Percentiles rank a stretch among this genome's conserved stretches.
Conservation (phyloP, 2,888 invertebrate genomes). For the Caenorhabditis macrosperma region DNA sequence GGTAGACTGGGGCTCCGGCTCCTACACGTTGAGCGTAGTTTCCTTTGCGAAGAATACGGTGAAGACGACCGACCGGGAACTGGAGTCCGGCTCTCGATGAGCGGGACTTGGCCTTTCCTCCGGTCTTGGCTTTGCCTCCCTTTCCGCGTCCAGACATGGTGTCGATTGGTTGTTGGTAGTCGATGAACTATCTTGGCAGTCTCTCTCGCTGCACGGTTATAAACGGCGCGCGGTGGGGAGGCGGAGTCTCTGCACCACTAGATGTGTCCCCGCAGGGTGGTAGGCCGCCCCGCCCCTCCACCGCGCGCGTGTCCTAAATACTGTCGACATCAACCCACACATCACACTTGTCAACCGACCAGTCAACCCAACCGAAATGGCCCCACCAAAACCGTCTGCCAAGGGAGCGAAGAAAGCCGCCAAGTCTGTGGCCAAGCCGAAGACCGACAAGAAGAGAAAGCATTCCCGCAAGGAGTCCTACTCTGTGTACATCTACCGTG, state of each 20-base stretch:
- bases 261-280: no score
- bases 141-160: conserved; percentile 88
- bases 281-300: neutral
- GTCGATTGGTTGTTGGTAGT: conserved; percentile 54
- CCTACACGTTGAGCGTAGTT: no score
- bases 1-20: conserved; percentile 76
- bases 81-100: conserved; percentile 80
- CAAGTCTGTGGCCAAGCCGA: conserved; percentile 61
- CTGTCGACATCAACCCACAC: no score
- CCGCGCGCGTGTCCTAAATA: no score
- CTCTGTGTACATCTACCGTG: conserved; percentile 33
- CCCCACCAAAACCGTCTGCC: conserved; percentile 71
- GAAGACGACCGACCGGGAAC: conserved; percentile 77
- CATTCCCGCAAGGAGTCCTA: conserved; percentile 77
- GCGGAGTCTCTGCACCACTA: no score
- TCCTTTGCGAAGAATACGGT: conserved; percentile 74
- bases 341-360: conserved; percentile 1
- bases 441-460: conserved; percentile 78
- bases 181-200: conserved; percentile 2
- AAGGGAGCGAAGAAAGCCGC: conserved; percentile 79
- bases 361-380: neutral
- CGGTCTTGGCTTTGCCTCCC: conserved; percentile 75
- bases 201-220: neutral
- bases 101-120: conserved; percentile 71
- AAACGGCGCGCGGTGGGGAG: neutral